Evolutionary conservation across 1,140 invertebrate species (phyloP), one percentile per base, ranked within the genome.

Genomic region (Kradibia gibbosae): DNA sequence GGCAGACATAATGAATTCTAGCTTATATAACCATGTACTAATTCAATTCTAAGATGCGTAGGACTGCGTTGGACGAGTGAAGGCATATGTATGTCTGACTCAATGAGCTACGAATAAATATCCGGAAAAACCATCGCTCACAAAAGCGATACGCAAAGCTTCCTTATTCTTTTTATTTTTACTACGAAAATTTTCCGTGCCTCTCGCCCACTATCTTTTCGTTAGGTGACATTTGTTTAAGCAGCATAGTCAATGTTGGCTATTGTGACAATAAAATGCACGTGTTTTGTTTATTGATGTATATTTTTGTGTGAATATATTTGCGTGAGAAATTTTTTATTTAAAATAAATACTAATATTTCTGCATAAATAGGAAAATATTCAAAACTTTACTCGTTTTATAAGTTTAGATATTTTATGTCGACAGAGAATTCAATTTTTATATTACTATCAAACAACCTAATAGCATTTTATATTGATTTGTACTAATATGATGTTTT

Each of bases 41-140:
- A 1, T 36, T 65, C 3, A 22, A 34, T 8, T 36, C 4, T 65
- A 65, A 22, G 3, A 20, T 36, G 36, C 20, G 62, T 65, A 65
- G 36, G 4, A 1, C n/a, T 36, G 15, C 36, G 13, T 3, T 8
- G 2, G 36, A 65, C 8, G 31, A 31, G 15, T 67, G 1, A 1
- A 2, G 17, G 20, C 34, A 67, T 39, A 8, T 39, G 15, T 22
- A 39, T 3, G 28, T 36, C 31, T 57, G 62, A 78, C 77, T 34
- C 65, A 78, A 78, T 25, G 50, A 55, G n/a, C 34, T 15, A 55
- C 48, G 34, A 55, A 71, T 55, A 71, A 78, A 78, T 25, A 71
- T 71, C 65, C 77, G 65, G 65, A 70, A 71, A 62, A 57, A 36
- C 5, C 42, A 67, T 78, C 22, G 7, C 36, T 67, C 39, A 17